phyloP scores from a whole-genome alignment of 2,797 vertebrate species.

The Heliangelus exortis region DNA sequence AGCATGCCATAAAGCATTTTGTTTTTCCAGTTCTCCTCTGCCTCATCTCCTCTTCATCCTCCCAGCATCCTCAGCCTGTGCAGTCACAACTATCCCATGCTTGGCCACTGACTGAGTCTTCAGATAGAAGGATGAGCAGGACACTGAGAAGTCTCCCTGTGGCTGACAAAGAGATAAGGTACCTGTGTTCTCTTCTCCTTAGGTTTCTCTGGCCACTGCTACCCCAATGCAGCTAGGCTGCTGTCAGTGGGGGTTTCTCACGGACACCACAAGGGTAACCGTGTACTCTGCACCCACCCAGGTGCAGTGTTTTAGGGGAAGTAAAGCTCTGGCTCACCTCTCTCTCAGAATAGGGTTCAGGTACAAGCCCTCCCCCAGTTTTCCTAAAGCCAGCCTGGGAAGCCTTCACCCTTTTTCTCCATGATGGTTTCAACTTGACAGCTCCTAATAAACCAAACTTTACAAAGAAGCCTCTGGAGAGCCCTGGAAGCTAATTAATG shows the following conservation, averaged over 20 bases:
- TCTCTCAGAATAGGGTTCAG: background rate
- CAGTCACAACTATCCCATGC: background rate
- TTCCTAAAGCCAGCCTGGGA: background rate
- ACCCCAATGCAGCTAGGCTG: background rate
- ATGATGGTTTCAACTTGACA: background rate
- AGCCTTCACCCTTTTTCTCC: background rate
- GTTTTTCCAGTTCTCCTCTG: background rate
- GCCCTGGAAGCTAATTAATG: slow-evolving; percentile 41
- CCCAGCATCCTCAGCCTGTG: background rate
- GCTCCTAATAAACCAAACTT: slow-evolving; percentile 38
- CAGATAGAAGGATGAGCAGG: accelerated
- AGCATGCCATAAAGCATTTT: background rate
- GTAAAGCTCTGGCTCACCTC: background rate
- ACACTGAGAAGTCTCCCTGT: background rate
- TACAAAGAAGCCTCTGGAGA: background rate
- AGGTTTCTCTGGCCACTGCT: background rate
- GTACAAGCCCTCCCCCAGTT: background rate
- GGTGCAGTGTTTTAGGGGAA: background rate
- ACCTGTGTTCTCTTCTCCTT: background rate
- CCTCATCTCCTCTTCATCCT: background rate
- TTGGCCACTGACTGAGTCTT: background rate
- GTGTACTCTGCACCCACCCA: background rate
- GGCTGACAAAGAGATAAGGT: background rate
- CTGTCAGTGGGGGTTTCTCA: background rate
- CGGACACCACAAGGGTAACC: background rate